phyloP scores from a whole-genome alignment of 2,888 invertebrate genomes.

The Griposia aprilina region DNA sequence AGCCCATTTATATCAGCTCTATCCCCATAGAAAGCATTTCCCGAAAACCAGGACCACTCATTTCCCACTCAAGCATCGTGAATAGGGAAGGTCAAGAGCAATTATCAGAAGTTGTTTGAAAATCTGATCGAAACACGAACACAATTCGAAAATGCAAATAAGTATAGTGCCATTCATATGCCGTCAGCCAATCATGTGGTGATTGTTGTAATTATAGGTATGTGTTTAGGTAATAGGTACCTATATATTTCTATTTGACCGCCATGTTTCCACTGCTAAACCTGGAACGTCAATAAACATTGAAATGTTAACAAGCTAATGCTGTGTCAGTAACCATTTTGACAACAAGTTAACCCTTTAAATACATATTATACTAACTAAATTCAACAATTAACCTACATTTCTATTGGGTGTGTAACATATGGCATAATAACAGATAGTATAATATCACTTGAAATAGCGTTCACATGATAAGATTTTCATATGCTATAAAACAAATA shows the following conservation, averaged over 20 bases:
- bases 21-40: not conserved
- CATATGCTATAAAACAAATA: too few species aligned
- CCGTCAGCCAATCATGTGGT: too few species aligned
- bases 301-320: not conserved
- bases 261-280: not conserved
- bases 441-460: too few species aligned
- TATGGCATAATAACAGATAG: too few species aligned
- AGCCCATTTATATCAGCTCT: not conserved
- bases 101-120: not conserved
- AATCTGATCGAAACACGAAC: too few species aligned
- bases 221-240: not conserved
- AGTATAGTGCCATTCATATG: too few species aligned
- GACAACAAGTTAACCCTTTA: slow-evolving; percentile 14
- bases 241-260: not conserved
- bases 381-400: slow-evolving; percentile 38
- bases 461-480: too few species aligned
- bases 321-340: not conserved
- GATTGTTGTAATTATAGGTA: too few species aligned
- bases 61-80: not conserved
- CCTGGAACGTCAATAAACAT: not conserved
- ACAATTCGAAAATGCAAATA: not conserved
- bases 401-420: too few species aligned
- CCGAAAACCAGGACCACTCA: not conserved
- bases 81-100: not conserved
- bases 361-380: slow-evolving; percentile 24